A percentile compares a stretch with the other conserved stretches of the same genome.
phyloP scores from a whole-genome alignment of 1,140 invertebrate genomes.

The Papilio aristodemus region DNA sequence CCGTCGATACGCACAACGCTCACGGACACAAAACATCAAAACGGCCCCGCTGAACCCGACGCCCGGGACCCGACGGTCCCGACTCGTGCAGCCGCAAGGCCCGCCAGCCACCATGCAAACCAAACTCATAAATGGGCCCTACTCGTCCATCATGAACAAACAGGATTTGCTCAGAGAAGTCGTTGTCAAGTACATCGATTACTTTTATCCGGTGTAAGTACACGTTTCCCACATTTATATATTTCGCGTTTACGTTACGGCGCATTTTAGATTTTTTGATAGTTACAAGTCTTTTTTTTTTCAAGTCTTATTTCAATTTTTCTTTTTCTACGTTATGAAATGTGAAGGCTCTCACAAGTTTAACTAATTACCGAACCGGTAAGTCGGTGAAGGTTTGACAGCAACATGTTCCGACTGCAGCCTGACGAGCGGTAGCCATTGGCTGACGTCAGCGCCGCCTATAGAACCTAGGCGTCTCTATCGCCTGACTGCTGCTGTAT shows the following conservation, averaged over 20 bases:
- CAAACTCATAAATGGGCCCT: constrained; percentile 81
- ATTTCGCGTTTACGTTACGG: constrained; percentile 39
- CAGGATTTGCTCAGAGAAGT: constrained; percentile 84
- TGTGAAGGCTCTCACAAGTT: constrained; percentile 46
- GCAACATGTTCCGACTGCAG: constrained; percentile 64
- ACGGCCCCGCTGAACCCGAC: constrained; percentile 62
- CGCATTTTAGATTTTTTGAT: constrained; percentile 55
- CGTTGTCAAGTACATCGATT: constrained; percentile 84
- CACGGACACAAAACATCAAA: constrained; percentile 53
- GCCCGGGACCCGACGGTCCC: constrained; percentile 62
- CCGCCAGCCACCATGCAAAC: constrained; percentile 75
- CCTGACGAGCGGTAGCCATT: constrained; percentile 59
- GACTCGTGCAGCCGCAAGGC: constrained; percentile 51
- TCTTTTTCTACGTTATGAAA: constrained; percentile 25
- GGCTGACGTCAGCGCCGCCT: constrained; percentile 73
- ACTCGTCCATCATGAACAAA: constrained; percentile 83
- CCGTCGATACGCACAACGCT: constrained; percentile 63
- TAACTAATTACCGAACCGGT: constrained; percentile 66
- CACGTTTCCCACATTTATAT: constrained; percentile 45
- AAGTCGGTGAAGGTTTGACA: constrained; percentile 74
- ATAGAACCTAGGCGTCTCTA: constrained; percentile 64
- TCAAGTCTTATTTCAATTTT: background rate
- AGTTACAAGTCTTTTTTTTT: no score
- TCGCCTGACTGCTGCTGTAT: constrained; percentile 67
- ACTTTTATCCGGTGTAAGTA: constrained; percentile 84